Evolutionary conservation across 1,140 invertebrate genomes (phyloP).

Genomic region (Drosophila kanapiae): DNA sequence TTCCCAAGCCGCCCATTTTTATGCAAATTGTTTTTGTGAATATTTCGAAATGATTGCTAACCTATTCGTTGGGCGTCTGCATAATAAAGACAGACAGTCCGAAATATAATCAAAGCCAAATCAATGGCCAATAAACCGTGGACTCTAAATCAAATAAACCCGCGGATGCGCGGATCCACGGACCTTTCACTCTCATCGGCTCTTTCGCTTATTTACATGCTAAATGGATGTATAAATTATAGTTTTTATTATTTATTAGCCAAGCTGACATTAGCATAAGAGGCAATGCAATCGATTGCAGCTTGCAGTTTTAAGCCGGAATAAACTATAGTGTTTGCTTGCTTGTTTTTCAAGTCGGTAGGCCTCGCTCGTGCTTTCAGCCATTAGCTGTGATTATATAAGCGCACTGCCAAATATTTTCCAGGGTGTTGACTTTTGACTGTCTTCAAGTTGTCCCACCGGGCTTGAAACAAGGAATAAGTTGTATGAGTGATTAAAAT

Average conservation of each 20-base stretch:
- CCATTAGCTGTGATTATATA: constrained; percentile 72
- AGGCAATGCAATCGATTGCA: constrained; percentile 44
- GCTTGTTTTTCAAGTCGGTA: constrained; percentile 13
- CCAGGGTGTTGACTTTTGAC: constrained; percentile 68
- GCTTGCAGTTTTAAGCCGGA: constrained; percentile 45
- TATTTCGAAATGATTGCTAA: constrained; percentile 57
- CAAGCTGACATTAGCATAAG: constrained; percentile 59
- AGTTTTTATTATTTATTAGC: constrained; percentile 48
- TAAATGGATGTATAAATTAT: constrained; percentile 57
- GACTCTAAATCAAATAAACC: constrained; percentile 29
- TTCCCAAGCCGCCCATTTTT: constrained; percentile 63
- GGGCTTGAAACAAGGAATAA: constrained; percentile 39
- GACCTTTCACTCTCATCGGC: constrained; percentile 67
- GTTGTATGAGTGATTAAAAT: constrained; percentile 12
- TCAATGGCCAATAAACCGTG: constrained; percentile 56
- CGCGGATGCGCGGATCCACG: neutral
- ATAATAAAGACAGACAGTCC: constrained; percentile 25
- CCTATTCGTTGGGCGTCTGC: constrained; percentile 33
- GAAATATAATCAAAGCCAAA: constrained; percentile 54
- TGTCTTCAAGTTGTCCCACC: constrained; percentile 7
- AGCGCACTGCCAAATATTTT: constrained; percentile 53
- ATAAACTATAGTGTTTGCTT: constrained; percentile 27
- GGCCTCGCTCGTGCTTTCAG: constrained; percentile 53
- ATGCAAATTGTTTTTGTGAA: constrained; percentile 58
- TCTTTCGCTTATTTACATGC: constrained; percentile 64